These are phyloP conservation scores for Drosophila mimetica DNA, from an alignment of 2,888 invertebrate genomes.

Conservation along the genomic window DNA sequence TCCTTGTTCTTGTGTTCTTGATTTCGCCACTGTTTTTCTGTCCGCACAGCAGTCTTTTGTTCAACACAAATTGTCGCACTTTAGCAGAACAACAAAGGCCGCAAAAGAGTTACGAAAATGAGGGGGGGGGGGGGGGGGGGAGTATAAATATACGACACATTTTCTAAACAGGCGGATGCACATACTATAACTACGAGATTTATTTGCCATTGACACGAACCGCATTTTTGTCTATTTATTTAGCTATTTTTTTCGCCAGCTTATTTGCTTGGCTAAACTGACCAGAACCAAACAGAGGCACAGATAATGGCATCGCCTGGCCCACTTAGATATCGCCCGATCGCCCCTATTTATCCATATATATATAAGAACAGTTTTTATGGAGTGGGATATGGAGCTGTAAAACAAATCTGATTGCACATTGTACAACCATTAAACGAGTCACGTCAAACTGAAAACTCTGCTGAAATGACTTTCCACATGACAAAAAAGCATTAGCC, in stretches of 20 bases:
- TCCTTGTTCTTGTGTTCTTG: conserved; percentile 14
- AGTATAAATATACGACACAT: not conserved
- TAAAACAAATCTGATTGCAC: conserved; percentile 47
- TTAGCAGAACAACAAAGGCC: conserved; percentile 38
- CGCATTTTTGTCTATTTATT: conserved; percentile 37
- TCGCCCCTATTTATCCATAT: conserved; percentile 13
- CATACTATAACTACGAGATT: conserved; percentile 7
- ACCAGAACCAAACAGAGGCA: conserved; percentile 8
- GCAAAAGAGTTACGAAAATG: not conserved
- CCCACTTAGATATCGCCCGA: conserved; percentile 23
- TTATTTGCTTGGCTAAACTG: conserved; percentile 49
- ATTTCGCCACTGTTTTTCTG: conserved; percentile 21
- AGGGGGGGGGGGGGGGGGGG: not conserved
- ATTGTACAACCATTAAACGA: conserved; percentile 42
- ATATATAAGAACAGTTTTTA: conserved; percentile 1
- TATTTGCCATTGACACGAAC: conserved; percentile 51
- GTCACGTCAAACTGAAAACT: conserved; percentile 33
- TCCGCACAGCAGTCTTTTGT: conserved; percentile 43
- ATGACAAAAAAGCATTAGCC: conserved; percentile 58
- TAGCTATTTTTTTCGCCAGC: conserved; percentile 6
- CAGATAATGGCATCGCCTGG: conserved; percentile 23
- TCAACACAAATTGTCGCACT: conserved; percentile 72
- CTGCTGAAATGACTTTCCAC: conserved; percentile 23
- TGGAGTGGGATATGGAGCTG: conserved; percentile 6
- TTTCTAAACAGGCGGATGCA: not conserved